These are phyloP conservation scores for Anadara kagoshimensis DNA, from an alignment of 1,140 invertebrate genomes.

Conservation along the genomic window DNA sequence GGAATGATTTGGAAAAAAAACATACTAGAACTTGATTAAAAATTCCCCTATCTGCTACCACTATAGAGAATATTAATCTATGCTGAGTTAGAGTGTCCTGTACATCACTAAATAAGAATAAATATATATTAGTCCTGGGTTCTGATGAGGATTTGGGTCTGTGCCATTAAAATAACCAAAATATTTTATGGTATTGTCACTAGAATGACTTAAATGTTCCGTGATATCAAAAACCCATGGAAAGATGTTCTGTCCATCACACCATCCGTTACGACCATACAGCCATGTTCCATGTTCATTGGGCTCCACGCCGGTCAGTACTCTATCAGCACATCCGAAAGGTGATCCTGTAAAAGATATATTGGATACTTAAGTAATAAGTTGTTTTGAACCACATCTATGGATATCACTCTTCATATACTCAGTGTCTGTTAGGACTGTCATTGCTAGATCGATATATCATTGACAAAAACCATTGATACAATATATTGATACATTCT, in stretches of 20 bases:
- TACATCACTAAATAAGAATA: slow-evolving; percentile 43
- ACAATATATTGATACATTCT: too few species aligned
- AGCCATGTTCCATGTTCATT: slow-evolving; percentile 65
- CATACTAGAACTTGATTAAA: too few species aligned
- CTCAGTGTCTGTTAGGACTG: too few species aligned
- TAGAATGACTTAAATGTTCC: slow-evolving; percentile 7
- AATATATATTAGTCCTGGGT: slow-evolving; percentile 49
- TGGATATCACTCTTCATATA: too few species aligned
- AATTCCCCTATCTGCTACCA: too few species aligned
- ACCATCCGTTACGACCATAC: slow-evolving; percentile 63
- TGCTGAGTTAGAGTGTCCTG: too few species aligned
- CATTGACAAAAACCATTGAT: too few species aligned
- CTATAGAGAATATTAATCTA: too few species aligned
- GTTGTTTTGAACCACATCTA: too few species aligned
- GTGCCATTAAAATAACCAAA: slow-evolving; percentile 49
- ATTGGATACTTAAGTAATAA: too few species aligned
- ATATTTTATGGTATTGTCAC: slow-evolving; percentile 40
- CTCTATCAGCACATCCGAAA: slow-evolving; percentile 56
- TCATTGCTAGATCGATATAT: too few species aligned
- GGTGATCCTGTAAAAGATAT: slow-evolving; percentile 46
- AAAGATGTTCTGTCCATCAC: slow-evolving; percentile 53
- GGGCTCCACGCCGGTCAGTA: slow-evolving; percentile 48
- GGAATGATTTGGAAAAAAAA: too few species aligned
- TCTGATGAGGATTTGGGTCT: slow-evolving; percentile 50
- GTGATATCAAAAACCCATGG: slow-evolving; percentile 54